These are phyloP conservation scores for Hypercompe scribonia DNA, from an alignment of 2,888 invertebrate species.

Conservation along the genomic window DNA sequence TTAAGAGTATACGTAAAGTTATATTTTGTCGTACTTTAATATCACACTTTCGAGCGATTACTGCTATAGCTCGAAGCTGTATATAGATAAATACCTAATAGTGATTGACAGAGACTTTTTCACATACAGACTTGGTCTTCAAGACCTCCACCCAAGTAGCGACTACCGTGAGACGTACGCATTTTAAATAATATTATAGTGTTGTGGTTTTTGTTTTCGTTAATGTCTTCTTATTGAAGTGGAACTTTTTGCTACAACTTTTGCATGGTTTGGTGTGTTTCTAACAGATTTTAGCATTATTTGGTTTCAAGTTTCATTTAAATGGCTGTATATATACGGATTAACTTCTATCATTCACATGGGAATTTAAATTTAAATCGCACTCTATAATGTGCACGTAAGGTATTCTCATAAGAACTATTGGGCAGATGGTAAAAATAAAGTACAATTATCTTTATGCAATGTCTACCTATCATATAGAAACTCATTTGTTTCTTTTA, in stretches of 20 bases:
- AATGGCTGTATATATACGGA: background rate
- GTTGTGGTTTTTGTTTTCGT: background rate
- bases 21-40: background rate
- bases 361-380: background rate
- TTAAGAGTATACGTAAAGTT: background rate
- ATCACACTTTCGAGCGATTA: background rate
- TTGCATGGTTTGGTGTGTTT: slow-evolving; percentile 11
- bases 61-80: background rate
- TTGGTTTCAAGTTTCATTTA: background rate
- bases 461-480: background rate
- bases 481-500: background rate
- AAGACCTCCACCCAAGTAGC: background rate
- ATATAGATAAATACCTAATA: too few species aligned
- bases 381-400: background rate
- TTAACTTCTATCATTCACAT: background rate
- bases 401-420: background rate
- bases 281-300: background rate
- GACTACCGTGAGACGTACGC: slow-evolving; percentile 1
- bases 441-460: too few species aligned
- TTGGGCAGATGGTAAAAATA: background rate
- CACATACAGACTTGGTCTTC: background rate
- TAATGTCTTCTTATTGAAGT: background rate
- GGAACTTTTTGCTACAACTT: background rate
- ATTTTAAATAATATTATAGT: background rate
- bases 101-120: background rate